phyloP scores from a whole-genome alignment of 2,797 vertebrate species.

The Esox lucius region DNA sequence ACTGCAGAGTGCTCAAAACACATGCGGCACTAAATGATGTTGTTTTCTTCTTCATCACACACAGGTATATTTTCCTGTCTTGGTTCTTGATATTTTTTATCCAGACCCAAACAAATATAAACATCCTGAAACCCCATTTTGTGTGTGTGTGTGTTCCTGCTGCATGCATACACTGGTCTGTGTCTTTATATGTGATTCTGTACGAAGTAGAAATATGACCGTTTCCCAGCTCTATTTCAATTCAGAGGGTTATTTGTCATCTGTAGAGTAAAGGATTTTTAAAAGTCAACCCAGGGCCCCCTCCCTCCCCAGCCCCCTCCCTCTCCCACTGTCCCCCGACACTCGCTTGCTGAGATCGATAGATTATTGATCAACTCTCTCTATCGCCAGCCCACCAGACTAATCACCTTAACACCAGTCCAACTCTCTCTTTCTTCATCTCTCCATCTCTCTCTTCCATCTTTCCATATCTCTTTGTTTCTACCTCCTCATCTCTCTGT shows the following conservation, averaged over 20 bases:
- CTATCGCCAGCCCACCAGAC: slow-evolving; percentile 86
- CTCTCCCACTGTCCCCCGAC: slow-evolving; percentile 79
- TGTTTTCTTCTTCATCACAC: not conserved
- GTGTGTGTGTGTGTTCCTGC: slow-evolving; percentile 20
- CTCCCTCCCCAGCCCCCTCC: slow-evolving; percentile 65
- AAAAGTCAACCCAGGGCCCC: slow-evolving; percentile 81
- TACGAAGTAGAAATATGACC: slow-evolving; percentile 42
- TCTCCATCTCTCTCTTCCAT: slow-evolving; percentile 7
- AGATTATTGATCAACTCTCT: slow-evolving; percentile 84
- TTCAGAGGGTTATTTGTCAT: slow-evolving; percentile 85
- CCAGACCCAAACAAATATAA: not conserved
- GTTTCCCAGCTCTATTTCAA: slow-evolving; percentile 68
- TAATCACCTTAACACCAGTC: slow-evolving; percentile 85
- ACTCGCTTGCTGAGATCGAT: slow-evolving; percentile 79
- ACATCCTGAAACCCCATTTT: not conserved
- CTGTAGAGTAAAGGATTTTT: slow-evolving; percentile 85
- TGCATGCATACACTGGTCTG: not conserved
- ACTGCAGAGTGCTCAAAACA: slow-evolving; percentile 41
- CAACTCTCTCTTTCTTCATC: slow-evolving; percentile 64
- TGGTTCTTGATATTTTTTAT: not conserved
- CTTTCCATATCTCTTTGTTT: slow-evolving; percentile 21
- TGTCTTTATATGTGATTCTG: not conserved
- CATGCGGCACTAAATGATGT: not conserved
- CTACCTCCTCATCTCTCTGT: slow-evolving; percentile 42
- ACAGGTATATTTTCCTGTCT: not conserved